A percentile compares a stretch with the other conserved stretches of the same genome.
These are phyloP conservation scores for Scaptomyza montana DNA, from an alignment of 1,140 invertebrate species.

Conservation along the genomic window DNA sequence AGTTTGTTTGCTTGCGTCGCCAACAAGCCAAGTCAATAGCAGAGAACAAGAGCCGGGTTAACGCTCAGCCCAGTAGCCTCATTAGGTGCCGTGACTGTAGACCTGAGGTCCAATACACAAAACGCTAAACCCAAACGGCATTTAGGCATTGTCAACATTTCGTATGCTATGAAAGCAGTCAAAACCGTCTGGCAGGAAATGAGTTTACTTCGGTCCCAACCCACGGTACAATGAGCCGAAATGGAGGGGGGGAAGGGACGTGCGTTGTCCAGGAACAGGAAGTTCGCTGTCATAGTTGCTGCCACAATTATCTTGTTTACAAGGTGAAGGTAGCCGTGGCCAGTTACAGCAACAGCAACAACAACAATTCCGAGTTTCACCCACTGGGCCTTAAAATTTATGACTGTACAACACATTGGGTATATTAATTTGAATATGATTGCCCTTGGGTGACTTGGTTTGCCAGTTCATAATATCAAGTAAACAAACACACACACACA, in stretches of 20 bases:
- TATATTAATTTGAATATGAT: conserved; percentile 83
- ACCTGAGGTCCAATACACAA: conserved; percentile 40
- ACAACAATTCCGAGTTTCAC: conserved; percentile 1
- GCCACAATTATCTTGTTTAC: conserved; percentile 82
- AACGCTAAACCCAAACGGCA: conserved; percentile 39
- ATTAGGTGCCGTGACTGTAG: conserved; percentile 46
- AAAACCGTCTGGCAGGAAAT: conserved; percentile 73
- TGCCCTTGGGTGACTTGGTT: conserved; percentile 56
- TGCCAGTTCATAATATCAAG: conserved; percentile 71
- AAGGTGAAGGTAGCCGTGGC: conserved; percentile 73
- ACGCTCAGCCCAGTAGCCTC: conserved; percentile 46
- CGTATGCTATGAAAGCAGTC: conserved; percentile 54
- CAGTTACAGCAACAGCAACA: conserved; percentile 37
- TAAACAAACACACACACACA: conserved; percentile 47
- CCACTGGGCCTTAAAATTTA: conserved; percentile 63
- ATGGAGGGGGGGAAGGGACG: neutral
- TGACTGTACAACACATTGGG: conserved; percentile 79
- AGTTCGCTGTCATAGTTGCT: conserved; percentile 80
- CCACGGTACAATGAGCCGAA: conserved; percentile 10
- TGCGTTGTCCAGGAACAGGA: conserved; percentile 58
- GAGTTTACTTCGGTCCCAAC: conserved; percentile 65
- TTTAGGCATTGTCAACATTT: conserved; percentile 70
- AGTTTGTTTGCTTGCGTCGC: conserved; percentile 37
- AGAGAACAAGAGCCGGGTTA: conserved; percentile 19
- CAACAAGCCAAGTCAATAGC: conserved; percentile 71